These are phyloP conservation scores for Drosophila repletoides DNA, from an alignment of 1,140 invertebrate genomes.

Conservation along the genomic window DNA sequence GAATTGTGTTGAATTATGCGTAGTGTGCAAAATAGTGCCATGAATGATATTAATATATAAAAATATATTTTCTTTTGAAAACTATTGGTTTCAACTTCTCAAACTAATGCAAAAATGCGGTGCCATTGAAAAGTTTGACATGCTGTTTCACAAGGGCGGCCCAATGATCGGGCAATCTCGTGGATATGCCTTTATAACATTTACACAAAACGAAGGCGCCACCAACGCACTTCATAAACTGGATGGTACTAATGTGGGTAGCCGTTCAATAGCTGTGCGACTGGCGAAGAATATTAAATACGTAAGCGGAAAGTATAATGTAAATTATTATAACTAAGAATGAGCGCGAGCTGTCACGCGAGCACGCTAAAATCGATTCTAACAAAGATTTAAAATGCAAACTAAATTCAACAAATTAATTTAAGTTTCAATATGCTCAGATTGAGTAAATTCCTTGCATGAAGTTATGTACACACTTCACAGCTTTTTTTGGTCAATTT, in stretches of 20 bases:
- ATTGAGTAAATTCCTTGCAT: too few relatives aligned
- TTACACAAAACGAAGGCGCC: slow-evolving; percentile 83
- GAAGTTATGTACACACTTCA: too few relatives aligned
- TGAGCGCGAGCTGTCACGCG: neutral
- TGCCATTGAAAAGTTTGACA: slow-evolving; percentile 95
- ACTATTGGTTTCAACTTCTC: slow-evolving; percentile 94
- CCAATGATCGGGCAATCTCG: slow-evolving; percentile 93
- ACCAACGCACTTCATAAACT: slow-evolving; percentile 86
- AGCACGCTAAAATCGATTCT: too few relatives aligned
- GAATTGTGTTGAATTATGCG: slow-evolving; percentile 14
- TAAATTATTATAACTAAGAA: slow-evolving; percentile 1
- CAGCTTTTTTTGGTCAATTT: too few relatives aligned
- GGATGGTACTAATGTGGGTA: slow-evolving; percentile 89
- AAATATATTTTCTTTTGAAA: slow-evolving; percentile 78
- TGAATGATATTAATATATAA: slow-evolving; percentile 71
- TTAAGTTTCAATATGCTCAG: too few relatives aligned
- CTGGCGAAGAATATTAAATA: slow-evolving; percentile 90
- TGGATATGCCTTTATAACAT: slow-evolving; percentile 97
- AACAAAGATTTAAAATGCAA: too few relatives aligned
- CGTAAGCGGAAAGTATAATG: too few relatives aligned
- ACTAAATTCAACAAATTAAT: too few relatives aligned
- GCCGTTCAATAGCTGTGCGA: slow-evolving; percentile 90
- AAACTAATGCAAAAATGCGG: slow-evolving; percentile 97
- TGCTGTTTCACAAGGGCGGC: slow-evolving; percentile 95
- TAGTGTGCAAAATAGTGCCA: neutral